Conservation (phyloP, 1,140 invertebrate species). For the Pinna nobilis region DNA sequence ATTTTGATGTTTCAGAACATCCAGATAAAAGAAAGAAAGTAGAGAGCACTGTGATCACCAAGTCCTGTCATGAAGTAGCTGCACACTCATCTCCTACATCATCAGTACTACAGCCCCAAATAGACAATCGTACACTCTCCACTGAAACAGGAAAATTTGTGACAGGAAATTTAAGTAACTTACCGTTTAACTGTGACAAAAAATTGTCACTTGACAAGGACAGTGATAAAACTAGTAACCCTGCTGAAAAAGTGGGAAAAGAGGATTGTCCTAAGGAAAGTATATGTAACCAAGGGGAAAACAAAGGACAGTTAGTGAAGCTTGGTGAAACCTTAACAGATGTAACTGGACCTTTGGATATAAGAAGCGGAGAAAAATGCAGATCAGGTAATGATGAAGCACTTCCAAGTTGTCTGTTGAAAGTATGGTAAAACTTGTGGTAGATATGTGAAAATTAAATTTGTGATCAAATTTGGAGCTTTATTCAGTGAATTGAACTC, state of each 20-base stretch:
- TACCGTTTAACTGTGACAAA: neutral
- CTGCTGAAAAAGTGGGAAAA: neutral
- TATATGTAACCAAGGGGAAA: neutral
- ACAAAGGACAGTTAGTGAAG: neutral
- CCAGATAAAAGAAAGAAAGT: constrained; percentile 22
- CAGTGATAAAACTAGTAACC: neutral
- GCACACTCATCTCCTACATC: too few species aligned
- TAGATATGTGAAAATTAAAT: too few species aligned
- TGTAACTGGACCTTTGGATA: constrained; percentile 6
- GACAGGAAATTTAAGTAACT: neutral
- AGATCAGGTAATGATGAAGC: too few species aligned
- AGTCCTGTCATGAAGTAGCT: neutral
- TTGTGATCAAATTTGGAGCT: too few species aligned
- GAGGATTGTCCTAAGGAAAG: neutral
- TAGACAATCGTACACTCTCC: neutral
- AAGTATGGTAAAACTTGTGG: too few species aligned
- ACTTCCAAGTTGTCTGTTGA: too few species aligned
- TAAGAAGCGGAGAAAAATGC: neutral
- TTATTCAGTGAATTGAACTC: too few species aligned
- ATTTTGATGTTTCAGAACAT: constrained; percentile 8
- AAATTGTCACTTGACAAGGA: too few species aligned
- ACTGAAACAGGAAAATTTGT: neutral
- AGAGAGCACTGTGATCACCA: neutral
- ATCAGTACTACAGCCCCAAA: neutral
- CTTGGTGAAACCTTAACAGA: neutral